Evolutionary conservation across 1,140 invertebrate species (phyloP), one percentile per base, ranked within the genome.

Genomic region (Drosophila pseudoananassae): DNA sequence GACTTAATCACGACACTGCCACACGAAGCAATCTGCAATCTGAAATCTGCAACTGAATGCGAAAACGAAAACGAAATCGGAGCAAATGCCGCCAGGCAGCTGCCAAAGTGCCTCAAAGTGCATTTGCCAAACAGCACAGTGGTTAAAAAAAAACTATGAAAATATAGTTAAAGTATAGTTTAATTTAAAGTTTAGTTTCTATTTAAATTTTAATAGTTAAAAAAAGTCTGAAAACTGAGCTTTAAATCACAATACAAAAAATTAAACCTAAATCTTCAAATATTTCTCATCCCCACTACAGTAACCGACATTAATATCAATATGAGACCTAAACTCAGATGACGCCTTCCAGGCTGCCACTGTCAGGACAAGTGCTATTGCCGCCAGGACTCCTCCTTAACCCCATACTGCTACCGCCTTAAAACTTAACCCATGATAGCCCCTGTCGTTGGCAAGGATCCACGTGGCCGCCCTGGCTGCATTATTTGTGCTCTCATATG

Each of bases 401-500:
- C 33, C 53, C 40, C 53, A 9, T 23, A 43, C 20, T 7, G 12
- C 43, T 25, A 25, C 25, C 25, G 25, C 25, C 25, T 27, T 27
- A 45, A 12, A n/a, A 64, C 45, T 66, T 64, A 50, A 66, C 45
- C 63, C 63, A 51, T n/a, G 45, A 64, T 66, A 64, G 71, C 73
- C 49, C 63, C 63, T 8, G 20, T 71, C 25, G 25, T 83, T 88
- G 83, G 83, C 83, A 88, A 23, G 61, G 52, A 66, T 88, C 83
- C 83, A 88, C 79, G 64, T 83, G 70, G 59, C 59, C 70, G 49
- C 64, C 69, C 73, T 77, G 63, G 38, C 64, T 70, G 74, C 74
- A 78, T 82, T 87, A 88, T 87, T 88, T 78, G 70, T 76, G 65
- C 66, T 71, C 66, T 71, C 78, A 83, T 87, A 45, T 89, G 83